phyloP scores from a whole-genome alignment of 2,888 invertebrate species.

The Leucozona laternaria region DNA sequence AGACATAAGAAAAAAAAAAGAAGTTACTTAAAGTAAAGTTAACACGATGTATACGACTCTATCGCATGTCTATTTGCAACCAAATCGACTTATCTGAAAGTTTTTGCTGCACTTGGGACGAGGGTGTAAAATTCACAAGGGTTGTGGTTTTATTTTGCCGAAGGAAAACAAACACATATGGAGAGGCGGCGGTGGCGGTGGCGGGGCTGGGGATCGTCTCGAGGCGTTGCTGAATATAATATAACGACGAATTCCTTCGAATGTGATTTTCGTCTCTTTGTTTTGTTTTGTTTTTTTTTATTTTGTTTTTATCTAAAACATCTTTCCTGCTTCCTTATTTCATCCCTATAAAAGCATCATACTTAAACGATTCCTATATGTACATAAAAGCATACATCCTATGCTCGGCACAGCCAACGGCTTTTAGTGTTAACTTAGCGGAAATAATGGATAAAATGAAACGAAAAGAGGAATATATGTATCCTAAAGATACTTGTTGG shows the following conservation, averaged over 20 bases:
- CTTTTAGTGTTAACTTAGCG: conserved; percentile 63
- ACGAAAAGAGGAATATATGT: conserved; percentile 58
- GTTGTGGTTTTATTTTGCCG: conserved; percentile 16
- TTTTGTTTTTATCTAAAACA: conserved; percentile 12
- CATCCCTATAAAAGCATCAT: conserved; percentile 35
- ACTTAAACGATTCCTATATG: conserved; percentile 30
- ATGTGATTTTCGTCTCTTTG: background rate
- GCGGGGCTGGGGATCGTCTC: background rate
- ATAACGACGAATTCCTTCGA: conserved; percentile 11
- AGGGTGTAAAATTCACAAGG: conserved; percentile 44
- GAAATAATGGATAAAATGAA: conserved; percentile 64
- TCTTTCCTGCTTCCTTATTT: conserved; percentile 20
- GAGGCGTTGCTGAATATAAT: conserved; percentile 7
- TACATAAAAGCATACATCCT: conserved; percentile 22
- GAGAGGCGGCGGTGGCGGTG: too few relatives aligned
- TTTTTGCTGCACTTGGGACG: conserved; percentile 60
- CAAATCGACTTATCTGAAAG: conserved; percentile 59
- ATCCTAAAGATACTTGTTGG: conserved; percentile 43
- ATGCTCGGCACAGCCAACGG: conserved; percentile 42
- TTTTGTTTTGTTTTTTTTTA: background rate
- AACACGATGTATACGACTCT: conserved; percentile 37
- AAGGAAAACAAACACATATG: background rate
- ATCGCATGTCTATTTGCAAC: conserved; percentile 57
- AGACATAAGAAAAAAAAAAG: conserved; percentile 34
- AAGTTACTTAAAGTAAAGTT: conserved; percentile 57